Percentiles rank a stretch among this genome's conserved stretches.
These are phyloP conservation scores for Pangasius djambal DNA, from an alignment of 2,797 vertebrate species.

Conservation along the genomic window DNA sequence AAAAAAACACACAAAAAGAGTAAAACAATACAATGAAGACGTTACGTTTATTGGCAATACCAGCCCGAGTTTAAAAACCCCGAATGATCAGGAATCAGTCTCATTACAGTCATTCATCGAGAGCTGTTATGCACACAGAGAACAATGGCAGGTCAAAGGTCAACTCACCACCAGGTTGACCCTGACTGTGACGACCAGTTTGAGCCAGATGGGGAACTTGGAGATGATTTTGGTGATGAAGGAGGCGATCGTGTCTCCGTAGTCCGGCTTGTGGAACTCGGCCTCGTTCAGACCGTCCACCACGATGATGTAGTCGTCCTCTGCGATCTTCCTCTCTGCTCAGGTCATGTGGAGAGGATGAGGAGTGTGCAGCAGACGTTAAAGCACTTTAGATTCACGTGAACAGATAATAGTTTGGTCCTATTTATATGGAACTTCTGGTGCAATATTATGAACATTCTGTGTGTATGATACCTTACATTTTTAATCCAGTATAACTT, in stretches of 20 bases:
- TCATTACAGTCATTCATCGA: not conserved
- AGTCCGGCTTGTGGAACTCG: slow-evolving; percentile 98
- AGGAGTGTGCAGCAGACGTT: not conserved
- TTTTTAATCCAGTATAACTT: not conserved
- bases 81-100: not conserved
- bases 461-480: not conserved
- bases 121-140: not conserved
- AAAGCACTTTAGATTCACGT: not conserved
- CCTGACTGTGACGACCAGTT: slow-evolving; percentile 92
- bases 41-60: too few relatives aligned
- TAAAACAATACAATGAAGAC: not conserved
- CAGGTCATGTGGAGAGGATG: not conserved
- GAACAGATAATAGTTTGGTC: not conserved
- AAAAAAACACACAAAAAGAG: not conserved
- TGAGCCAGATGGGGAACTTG: slow-evolving; percentile 93
- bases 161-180: slow-evolving; percentile 89
- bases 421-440: not conserved
- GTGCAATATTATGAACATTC: not conserved
- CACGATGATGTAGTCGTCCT: slow-evolving; percentile 94
- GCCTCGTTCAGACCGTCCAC: slow-evolving; percentile 97
- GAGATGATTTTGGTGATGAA: slow-evolving; percentile 90
- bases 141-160: not conserved
- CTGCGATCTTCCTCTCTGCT: slow-evolving; percentile 89
- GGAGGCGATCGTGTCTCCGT: slow-evolving; percentile 94
- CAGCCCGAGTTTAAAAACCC: not conserved